These are phyloP conservation scores for Virgularia gustaviana DNA, from an alignment of 92 coral and sea anemone genomes.

Conservation along the genomic window DNA sequence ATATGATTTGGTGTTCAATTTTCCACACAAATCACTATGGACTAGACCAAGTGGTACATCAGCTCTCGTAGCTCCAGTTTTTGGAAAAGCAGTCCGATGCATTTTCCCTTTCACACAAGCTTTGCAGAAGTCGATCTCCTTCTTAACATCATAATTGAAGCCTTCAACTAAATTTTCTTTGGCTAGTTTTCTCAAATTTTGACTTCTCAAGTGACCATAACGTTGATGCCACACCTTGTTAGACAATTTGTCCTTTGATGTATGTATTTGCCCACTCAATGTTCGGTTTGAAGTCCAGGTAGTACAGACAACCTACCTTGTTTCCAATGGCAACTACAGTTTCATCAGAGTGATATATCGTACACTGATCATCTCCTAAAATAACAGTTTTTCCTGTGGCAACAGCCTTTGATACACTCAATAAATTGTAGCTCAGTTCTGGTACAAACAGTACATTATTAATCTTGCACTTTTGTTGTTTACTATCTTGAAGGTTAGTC, in stretches of 20 bases:
- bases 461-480: slow-evolving; percentile 40
- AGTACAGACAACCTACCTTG: slow-evolving; percentile 52
- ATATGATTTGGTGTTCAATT: slow-evolving; percentile 41
- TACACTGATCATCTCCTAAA: slow-evolving; percentile 46
- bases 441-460: slow-evolving; percentile 54
- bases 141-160: slow-evolving; percentile 44
- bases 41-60: slow-evolving; percentile 45
- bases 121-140: slow-evolving; percentile 51
- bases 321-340: slow-evolving; percentile 44
- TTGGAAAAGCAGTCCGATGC: slow-evolving; percentile 50
- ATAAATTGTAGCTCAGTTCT: slow-evolving; percentile 43
- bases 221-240: slow-evolving; percentile 56
- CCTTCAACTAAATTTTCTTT: slow-evolving; percentile 44
- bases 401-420: slow-evolving; percentile 54
- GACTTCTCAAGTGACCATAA: slow-evolving; percentile 58
- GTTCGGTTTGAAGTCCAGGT: slow-evolving; percentile 31
- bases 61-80: slow-evolving; percentile 42
- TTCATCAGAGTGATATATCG: slow-evolving; percentile 46
- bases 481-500: slow-evolving; percentile 48
- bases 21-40: slow-evolving; percentile 65
- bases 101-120: slow-evolving; percentile 55
- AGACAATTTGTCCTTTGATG: slow-evolving; percentile 23
- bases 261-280: slow-evolving; percentile 37
- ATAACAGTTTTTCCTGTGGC: slow-evolving; percentile 35
- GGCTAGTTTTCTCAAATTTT: slow-evolving; percentile 46